Percentiles rank a stretch among this genome's conserved stretches.
These are phyloP conservation scores for Rhyacophila evoluta DNA, from an alignment of 2,888 invertebrate species.

Conservation along the genomic window DNA sequence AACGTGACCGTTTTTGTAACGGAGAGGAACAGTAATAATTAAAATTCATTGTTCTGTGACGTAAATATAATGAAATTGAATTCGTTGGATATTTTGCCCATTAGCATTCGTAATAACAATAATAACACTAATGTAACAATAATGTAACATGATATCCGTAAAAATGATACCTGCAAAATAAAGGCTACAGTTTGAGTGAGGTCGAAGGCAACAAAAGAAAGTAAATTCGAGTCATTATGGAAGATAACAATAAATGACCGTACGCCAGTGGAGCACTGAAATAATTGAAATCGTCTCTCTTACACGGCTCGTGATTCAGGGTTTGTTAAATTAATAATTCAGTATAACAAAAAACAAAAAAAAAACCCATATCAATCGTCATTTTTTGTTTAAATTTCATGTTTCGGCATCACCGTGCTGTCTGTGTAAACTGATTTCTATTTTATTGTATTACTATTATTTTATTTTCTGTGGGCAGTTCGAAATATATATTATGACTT, in stretches of 20 bases:
- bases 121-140: background rate
- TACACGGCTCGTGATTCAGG: too few relatives aligned
- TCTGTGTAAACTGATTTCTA: too few relatives aligned
- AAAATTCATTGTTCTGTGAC: background rate
- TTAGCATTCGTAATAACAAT: background rate
- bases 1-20: background rate
- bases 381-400: too few relatives aligned
- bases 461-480: too few relatives aligned
- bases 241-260: slow-evolving; percentile 10
- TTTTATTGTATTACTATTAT: too few relatives aligned
- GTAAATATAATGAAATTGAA: background rate
- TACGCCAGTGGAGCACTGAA: background rate
- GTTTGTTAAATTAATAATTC: too few relatives aligned
- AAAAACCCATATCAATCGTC: too few relatives aligned
- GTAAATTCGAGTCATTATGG: slow-evolving; percentile 26
- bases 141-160: slow-evolving; percentile 5
- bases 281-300: background rate
- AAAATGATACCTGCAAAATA: slow-evolving; percentile 25
- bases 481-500: too few relatives aligned
- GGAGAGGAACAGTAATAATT: background rate
- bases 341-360: too few relatives aligned
- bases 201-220: slow-evolving; percentile 32
- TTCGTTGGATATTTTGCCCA: background rate
- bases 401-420: too few relatives aligned
- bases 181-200: slow-evolving; percentile 27